Evolutionary conservation across 2,888 invertebrate species (phyloP).

Genomic region (Phorcus lineatus): DNA sequence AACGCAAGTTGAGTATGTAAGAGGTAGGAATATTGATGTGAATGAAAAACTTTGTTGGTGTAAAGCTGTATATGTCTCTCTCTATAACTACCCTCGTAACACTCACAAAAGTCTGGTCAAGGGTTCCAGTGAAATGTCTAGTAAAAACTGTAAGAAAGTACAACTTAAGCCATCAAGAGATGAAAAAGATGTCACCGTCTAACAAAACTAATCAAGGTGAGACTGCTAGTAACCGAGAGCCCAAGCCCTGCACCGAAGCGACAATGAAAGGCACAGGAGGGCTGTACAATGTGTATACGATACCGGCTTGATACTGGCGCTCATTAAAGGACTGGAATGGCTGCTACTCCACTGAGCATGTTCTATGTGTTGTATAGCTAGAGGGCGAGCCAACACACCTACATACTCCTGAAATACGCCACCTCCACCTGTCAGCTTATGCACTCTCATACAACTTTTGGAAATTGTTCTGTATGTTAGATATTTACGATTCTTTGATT

Average conservation of each 20-base stretch:
- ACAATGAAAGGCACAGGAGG: background rate
- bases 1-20: too few relatives aligned
- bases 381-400: slow-evolving; percentile 66
- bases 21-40: too few relatives aligned
- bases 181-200: background rate
- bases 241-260: background rate
- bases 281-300: background rate
- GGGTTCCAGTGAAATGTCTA: too few relatives aligned
- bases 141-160: background rate
- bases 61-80: too few relatives aligned
- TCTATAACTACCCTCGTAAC: too few relatives aligned
- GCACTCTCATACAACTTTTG: too few relatives aligned
- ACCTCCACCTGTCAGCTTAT: too few relatives aligned
- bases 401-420: slow-evolving; percentile 60
- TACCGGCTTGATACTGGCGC: slow-evolving; percentile 7
- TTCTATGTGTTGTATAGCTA: slow-evolving; percentile 58
- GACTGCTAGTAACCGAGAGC: background rate
- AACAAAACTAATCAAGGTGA: background rate
- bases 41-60: too few relatives aligned
- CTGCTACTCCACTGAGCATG: slow-evolving; percentile 63
- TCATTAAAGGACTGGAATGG: slow-evolving; percentile 32
- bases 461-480: too few relatives aligned
- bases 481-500: too few relatives aligned
- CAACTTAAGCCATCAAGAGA: background rate
- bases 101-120: too few relatives aligned